phyloP scores from a whole-genome alignment of 2,797 vertebrate genomes.

The Pangasius mekongensis region DNA sequence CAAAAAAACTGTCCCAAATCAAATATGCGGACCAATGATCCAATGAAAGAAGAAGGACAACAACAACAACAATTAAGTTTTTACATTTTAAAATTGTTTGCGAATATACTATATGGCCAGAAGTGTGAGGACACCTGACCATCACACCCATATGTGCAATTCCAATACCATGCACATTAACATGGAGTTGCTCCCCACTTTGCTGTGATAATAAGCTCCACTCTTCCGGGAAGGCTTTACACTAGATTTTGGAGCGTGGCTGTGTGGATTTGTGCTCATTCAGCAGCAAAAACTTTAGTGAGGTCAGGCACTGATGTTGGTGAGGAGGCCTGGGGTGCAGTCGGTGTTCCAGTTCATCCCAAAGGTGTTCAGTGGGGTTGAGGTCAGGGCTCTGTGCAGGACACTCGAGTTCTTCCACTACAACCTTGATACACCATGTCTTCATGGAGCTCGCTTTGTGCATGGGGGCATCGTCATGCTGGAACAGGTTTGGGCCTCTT shows the following conservation, averaged over 20 bases:
- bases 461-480: not conserved
- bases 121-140: not conserved
- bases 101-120: not conserved
- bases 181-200: not conserved
- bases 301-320: not conserved
- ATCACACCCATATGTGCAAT: not conserved
- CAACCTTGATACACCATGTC: not conserved
- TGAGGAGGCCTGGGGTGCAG: not conserved
- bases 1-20: too few species aligned
- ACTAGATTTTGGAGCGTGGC: not conserved
- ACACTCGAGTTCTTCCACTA: not conserved
- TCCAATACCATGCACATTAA: not conserved
- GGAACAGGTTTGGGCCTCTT: not conserved
- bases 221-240: not conserved
- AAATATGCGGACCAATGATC: too few species aligned
- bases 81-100: not conserved
- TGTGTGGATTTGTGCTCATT: not conserved
- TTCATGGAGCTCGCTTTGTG: not conserved
- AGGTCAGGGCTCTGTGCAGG: not conserved
- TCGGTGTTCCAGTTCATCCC: not conserved
- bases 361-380: not conserved
- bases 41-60: too few species aligned
- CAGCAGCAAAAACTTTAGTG: not conserved
- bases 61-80: too few species aligned
- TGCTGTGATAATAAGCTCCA: not conserved